These are phyloP conservation scores for Marcusenius ussheri DNA, from an alignment of 2,113 vertebrate species.

Conservation along the genomic window DNA sequence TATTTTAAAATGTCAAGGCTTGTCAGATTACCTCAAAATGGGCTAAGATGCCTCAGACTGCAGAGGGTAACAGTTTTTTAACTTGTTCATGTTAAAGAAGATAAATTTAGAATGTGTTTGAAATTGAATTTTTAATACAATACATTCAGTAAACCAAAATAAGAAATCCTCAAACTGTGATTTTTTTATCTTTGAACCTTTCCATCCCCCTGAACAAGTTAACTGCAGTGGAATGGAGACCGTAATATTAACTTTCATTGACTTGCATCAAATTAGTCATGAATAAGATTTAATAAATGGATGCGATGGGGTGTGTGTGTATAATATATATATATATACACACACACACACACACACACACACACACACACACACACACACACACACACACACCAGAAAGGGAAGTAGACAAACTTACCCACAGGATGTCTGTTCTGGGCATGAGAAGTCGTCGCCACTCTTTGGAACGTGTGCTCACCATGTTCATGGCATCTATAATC, in stretches of 20 bases:
- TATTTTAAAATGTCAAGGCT: too few relatives aligned
- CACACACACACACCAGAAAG: too few relatives aligned
- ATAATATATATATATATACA: too few relatives aligned
- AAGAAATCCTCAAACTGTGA: not conserved
- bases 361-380: too few relatives aligned
- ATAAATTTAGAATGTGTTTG: not conserved
- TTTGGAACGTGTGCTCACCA: conserved; percentile 77
- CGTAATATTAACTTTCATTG: not conserved
- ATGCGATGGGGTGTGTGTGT: not conserved
- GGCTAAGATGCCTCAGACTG: too few relatives aligned
- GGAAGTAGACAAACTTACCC: conserved; percentile 56
- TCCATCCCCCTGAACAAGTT: not conserved
- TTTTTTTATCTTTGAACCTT: not conserved
- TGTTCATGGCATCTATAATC: conserved; percentile 89
- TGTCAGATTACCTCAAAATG: too few relatives aligned
- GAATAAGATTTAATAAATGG: not conserved
- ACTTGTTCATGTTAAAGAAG: not conserved
- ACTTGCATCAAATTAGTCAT: not conserved
- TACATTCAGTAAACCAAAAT: too few relatives aligned
- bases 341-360: too few relatives aligned
- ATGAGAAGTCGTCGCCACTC: conserved; percentile 66
- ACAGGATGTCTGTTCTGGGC: conserved; percentile 74
- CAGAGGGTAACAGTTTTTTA: too few relatives aligned
- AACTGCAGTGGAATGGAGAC: not conserved
- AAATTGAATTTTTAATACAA: not conserved